Percentiles rank a stretch among this genome's conserved stretches.
Evolutionary conservation across 2,113 vertebrate genomes (phyloP).

Genomic region (Equus przewalskii): DNA sequence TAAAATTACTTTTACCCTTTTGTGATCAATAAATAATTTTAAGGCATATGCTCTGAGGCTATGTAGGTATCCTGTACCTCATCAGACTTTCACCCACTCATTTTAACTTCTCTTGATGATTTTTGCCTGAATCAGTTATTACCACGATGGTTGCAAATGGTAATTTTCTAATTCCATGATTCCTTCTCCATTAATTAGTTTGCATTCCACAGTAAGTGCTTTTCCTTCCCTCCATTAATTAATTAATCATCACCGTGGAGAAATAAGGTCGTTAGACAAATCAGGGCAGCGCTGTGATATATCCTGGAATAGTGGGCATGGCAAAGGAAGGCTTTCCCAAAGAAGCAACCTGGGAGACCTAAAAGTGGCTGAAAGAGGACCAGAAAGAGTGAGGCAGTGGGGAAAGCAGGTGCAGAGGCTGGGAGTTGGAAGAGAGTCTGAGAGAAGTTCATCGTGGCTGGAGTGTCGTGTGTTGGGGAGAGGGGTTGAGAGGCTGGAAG

Average conservation of each 20-base stretch:
- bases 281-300: neutral
- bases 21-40: slow-evolving; percentile 2
- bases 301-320: neutral
- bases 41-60: neutral
- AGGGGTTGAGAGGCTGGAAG: neutral
- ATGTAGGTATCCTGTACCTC: neutral
- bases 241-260: neutral
- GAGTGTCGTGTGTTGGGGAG: neutral
- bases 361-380: neutral
- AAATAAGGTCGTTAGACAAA: neutral
- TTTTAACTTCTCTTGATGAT: neutral
- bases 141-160: neutral
- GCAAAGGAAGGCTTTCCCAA: neutral
- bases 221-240: neutral
- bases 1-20: neutral
- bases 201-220: neutral
- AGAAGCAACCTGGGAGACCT: neutral
- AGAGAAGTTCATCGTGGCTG: neutral
- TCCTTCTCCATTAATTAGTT: neutral
- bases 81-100: neutral
- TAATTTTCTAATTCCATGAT: slow-evolving; percentile 26
- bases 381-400: neutral
- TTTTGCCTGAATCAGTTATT: neutral
- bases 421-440: neutral
- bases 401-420: neutral